Evolutionary conservation across 2,888 invertebrate species (phyloP).

Genomic region (Orchesella flavescens): DNA sequence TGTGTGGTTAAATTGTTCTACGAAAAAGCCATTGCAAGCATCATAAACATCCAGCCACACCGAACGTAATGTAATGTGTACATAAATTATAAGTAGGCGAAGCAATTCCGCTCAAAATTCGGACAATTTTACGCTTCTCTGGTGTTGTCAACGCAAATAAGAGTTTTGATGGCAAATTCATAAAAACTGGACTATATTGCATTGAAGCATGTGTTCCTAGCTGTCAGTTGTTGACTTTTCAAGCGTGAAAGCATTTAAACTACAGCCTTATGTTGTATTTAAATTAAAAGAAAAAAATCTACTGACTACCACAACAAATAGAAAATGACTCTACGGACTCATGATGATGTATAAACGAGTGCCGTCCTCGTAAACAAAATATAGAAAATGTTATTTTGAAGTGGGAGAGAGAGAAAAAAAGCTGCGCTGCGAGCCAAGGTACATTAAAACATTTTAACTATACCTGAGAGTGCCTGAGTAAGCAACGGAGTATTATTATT

Average conservation of each 20-base stretch:
- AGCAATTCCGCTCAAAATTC: too few relatives aligned
- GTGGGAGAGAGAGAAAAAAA: slow-evolving; percentile 5
- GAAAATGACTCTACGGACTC: neutral
- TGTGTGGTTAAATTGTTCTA: too few relatives aligned
- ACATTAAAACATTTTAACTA: slow-evolving; percentile 71
- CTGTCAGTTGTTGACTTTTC: neutral
- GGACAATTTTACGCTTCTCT: too few relatives aligned
- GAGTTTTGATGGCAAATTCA: neutral
- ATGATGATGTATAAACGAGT: too few relatives aligned
- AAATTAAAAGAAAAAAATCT: neutral
- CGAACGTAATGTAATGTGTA: too few relatives aligned
- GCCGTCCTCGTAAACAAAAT: too few relatives aligned
- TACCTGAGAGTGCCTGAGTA: slow-evolving; percentile 97
- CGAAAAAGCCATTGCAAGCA: too few relatives aligned
- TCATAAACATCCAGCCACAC: too few relatives aligned
- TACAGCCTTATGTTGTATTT: neutral
- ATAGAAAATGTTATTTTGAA: too few relatives aligned
- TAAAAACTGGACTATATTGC: neutral
- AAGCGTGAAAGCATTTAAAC: slow-evolving; percentile 4
- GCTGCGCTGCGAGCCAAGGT: slow-evolving; percentile 64
- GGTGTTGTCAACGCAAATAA: too few relatives aligned
- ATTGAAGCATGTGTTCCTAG: neutral
- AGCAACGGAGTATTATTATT: slow-evolving; percentile 96
- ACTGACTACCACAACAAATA: neutral
- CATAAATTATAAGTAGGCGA: too few relatives aligned